Conservation (phyloP, 2,888 invertebrate genomes). For the Belgica antarctica region DNA sequence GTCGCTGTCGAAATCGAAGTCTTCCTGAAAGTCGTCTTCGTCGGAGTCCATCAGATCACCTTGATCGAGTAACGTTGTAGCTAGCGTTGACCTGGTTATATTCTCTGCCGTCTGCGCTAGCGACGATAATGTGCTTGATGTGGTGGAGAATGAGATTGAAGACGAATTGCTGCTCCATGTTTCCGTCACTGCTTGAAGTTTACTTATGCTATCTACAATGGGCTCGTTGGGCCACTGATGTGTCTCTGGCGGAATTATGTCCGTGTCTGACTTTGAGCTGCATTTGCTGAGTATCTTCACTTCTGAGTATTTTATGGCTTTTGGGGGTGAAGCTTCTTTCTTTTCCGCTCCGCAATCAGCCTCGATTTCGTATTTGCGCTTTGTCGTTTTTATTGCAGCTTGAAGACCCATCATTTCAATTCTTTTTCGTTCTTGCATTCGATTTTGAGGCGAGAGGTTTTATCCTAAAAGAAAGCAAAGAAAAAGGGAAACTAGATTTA, state of each 20-base stretch:
- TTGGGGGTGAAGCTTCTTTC: conserved; percentile 59
- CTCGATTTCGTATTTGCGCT: conserved; percentile 64
- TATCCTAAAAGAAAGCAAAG: conserved; percentile 10
- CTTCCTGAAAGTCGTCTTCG: conserved; percentile 56
- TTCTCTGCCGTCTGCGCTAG: conserved; percentile 42
- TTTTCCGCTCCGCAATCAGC: conserved; percentile 51
- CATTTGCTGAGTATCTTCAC: conserved; percentile 46
- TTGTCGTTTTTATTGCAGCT: conserved; percentile 59
- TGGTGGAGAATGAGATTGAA: conserved; percentile 49
- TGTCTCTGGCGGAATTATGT: conserved; percentile 39
- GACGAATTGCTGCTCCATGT: conserved; percentile 56
- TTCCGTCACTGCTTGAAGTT: conserved; percentile 68
- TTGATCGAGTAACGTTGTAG: conserved; percentile 53
- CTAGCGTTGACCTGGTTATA: conserved; percentile 57
- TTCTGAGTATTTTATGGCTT: conserved; percentile 60
- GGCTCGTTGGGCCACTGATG: conserved; percentile 52
- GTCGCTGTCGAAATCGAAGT: conserved; percentile 56
- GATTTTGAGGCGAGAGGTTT: conserved; percentile 1
- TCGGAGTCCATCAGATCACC: conserved; percentile 54
- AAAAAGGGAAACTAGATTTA: not conserved
- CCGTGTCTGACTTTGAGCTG: conserved; percentile 32
- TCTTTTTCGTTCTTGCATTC: conserved; percentile 19
- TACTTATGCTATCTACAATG: conserved; percentile 60
- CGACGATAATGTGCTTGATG: conserved; percentile 57
- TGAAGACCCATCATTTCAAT: conserved; percentile 73